Evolutionary conservation across 2,113 vertebrate species (phyloP).

Genomic region (Lepus americanus): DNA sequence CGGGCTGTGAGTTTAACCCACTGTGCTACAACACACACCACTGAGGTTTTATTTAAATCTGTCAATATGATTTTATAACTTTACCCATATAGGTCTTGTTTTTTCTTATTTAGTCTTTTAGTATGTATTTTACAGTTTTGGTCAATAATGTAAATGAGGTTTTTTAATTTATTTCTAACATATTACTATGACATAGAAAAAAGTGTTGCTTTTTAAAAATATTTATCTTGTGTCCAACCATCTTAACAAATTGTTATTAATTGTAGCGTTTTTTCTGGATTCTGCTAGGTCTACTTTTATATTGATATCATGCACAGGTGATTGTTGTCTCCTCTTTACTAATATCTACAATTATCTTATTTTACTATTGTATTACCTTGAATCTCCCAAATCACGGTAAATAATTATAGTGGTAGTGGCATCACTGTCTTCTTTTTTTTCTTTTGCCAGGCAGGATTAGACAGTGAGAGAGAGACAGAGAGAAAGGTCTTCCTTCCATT

Average conservation of each 20-base stretch:
- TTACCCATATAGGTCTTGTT: background rate
- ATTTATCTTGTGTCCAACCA: background rate
- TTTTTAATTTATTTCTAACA: background rate
- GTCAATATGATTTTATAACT: background rate
- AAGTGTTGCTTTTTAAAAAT: background rate
- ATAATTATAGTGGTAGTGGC: background rate
- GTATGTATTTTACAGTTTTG: background rate
- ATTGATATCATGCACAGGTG: background rate
- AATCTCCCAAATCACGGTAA: background rate
- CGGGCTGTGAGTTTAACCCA: no score
- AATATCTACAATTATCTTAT: no score
- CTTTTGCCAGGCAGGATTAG: no score
- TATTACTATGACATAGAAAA: background rate
- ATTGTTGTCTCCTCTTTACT: background rate
- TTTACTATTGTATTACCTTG: background rate
- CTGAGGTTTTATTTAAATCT: background rate
- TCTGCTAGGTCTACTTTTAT: background rate
- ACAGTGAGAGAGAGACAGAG: no score
- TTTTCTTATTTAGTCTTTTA: background rate
- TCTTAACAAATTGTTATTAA: background rate
- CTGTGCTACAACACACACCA: no score
- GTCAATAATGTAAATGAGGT: background rate
- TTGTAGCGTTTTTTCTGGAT: background rate
- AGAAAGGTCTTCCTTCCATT: no score
- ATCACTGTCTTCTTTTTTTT: background rate